phyloP scores from a whole-genome alignment of 2,888 invertebrate genomes.

The Priocnemis perturbator region DNA sequence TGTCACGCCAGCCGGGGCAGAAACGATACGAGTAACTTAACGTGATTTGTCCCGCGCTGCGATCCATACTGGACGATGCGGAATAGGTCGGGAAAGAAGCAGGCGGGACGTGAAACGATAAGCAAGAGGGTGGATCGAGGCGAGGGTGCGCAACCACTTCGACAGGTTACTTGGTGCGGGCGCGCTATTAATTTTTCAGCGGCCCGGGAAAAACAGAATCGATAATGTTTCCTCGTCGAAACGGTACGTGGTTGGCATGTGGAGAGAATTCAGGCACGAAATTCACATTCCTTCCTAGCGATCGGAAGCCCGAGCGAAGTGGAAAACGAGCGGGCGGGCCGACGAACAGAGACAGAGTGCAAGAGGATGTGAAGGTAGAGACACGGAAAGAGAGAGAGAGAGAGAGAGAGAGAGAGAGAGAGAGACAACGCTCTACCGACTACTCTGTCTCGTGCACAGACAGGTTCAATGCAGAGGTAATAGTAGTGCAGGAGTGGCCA shows the following conservation, averaged over 20 bases:
- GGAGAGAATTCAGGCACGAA: slow-evolving; percentile 44
- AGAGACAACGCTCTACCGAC: background rate
- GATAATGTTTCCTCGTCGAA: slow-evolving; percentile 59
- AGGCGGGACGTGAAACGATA: background rate
- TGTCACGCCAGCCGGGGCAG: background rate
- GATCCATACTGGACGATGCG: slow-evolving; percentile 5
- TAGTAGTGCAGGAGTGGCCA: slow-evolving; percentile 14
- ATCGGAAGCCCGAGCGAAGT: slow-evolving; percentile 15
- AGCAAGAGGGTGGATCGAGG: slow-evolving; percentile 6
- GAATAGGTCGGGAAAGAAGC: slow-evolving; percentile 2
- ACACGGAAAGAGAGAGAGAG: background rate
- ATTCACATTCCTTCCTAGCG: slow-evolving; percentile 37
- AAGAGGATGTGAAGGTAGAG: background rate
- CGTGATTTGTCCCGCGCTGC: slow-evolving; percentile 6
- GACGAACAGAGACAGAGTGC: too few relatives aligned
- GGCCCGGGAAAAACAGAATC: slow-evolving; percentile 63
- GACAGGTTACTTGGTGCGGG: slow-evolving; percentile 25
- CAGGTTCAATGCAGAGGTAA: slow-evolving; percentile 31
- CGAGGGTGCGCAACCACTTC: slow-evolving; percentile 15
- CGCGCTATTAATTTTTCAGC: slow-evolving; percentile 64
- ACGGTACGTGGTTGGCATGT: slow-evolving; percentile 57
- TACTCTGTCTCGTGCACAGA: slow-evolving; percentile 12
- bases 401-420: background rate
- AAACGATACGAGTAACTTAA: background rate
- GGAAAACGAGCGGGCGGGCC: background rate